Evolutionary conservation across 2,113 vertebrate genomes (phyloP), one percentile per base, ranked within the genome.

Genomic region (Prochilodus magdalenae): DNA sequence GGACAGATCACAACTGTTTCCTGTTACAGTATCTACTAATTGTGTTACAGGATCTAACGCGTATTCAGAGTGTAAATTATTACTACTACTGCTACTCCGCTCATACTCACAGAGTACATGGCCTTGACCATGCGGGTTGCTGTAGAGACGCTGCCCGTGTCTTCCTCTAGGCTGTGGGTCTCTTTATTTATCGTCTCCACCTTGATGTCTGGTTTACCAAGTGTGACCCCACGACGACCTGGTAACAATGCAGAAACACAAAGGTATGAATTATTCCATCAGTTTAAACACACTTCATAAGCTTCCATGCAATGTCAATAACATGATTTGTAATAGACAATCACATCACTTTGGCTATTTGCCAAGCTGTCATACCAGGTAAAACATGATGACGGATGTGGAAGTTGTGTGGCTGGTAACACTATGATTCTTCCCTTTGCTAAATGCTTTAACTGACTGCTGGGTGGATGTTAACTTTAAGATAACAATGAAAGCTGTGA

Each of bases 101-200:
- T 22, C 15, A 13, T 18, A 88, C 96, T 95, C 89, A 99, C 98
- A 83, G 97, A 98, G 92, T 98, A 99, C 95, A 99, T 97, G 91
- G 96, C 97, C 88, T 98, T 98, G 94, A 98, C 97, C 94, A 99
- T 97, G 0, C 98, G 95, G 0, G 97, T 97, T 0, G 98, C 97
- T 0, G 97, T 98, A 89, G 97, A 97, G 83, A 99, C 93, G 2
- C 96, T 98, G 90, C 95, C 94, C 0, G 96, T 94, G 82, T 99
- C 98, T 44, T 98, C 98, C 78, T 99, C 98, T 85, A 98, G 91
- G 0, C 96, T 96, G 89, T 98, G 95, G 0, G 95, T 96, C 91
- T 99, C 97, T 83, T 98, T 95, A 93, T 98, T 98, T 82, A 99
- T 97, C 0, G 98, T 99, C 90, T 99, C 97, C 90, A 99, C 98